phyloP scores from a whole-genome alignment of 2,888 invertebrate species.

The Leucophora obtusa region DNA sequence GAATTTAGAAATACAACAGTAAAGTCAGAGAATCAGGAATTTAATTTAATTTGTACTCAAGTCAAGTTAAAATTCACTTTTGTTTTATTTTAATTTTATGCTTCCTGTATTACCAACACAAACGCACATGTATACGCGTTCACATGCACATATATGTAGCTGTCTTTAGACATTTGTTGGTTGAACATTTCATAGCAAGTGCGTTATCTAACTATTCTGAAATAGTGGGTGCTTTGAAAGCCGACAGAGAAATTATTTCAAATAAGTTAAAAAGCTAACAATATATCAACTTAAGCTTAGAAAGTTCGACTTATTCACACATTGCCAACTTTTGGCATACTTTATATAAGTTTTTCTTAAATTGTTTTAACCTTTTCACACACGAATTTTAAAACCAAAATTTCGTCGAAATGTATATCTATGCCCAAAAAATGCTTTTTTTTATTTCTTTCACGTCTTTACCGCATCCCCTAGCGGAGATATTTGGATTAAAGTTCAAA shows the following conservation, averaged over 20 bases:
- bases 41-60: constrained; percentile 66
- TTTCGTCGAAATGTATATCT: no score
- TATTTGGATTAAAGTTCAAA: no score
- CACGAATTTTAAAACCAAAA: no score
- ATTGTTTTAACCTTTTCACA: no score
- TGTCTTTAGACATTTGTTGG: constrained; percentile 29
- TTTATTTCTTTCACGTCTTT: no score
- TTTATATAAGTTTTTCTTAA: no score
- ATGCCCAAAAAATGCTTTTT: no score
- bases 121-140: background rate
- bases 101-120: constrained; percentile 21
- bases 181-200: constrained; percentile 26
- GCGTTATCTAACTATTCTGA: background rate
- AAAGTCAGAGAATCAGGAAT: constrained; percentile 62
- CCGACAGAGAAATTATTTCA: background rate
- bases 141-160: background rate
- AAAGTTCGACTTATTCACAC: no score
- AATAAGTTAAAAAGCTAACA: no score
- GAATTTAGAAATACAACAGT: constrained; percentile 35
- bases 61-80: constrained; percentile 65
- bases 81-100: constrained; percentile 54
- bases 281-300: no score
- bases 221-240: background rate
- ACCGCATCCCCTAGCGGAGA: no score
- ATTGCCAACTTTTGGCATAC: no score